Conservation (phyloP, 2,888 invertebrate genomes). For the Ochlodes sylvanus region DNA sequence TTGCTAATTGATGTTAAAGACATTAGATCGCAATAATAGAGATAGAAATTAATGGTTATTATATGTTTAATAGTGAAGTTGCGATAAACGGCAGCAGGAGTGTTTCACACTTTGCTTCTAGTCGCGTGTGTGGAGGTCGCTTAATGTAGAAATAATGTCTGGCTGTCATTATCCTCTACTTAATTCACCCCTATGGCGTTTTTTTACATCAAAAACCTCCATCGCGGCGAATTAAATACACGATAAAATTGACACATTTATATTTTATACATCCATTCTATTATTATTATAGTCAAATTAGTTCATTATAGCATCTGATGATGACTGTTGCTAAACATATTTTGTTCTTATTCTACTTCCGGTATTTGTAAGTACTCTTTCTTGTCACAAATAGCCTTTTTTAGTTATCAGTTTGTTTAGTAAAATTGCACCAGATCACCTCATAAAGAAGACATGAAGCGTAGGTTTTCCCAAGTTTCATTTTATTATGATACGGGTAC, state of each 20-base stretch:
- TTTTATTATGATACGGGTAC: too few species aligned
- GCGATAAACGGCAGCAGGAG: conserved; percentile 27
- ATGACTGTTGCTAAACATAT: too few species aligned
- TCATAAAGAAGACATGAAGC: too few species aligned
- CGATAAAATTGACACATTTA: conserved; percentile 24
- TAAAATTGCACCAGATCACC: too few species aligned
- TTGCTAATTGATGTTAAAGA: conserved; percentile 28
- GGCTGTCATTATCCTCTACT: conserved; percentile 74
- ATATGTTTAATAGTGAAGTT: conserved; percentile 32
- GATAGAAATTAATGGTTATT: conserved; percentile 31
- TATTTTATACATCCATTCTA: conserved; percentile 10
- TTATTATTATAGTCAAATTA: conserved; percentile 2
- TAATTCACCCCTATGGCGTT: conserved; percentile 61
- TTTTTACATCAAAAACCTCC: conserved; percentile 51
- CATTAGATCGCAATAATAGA: conserved; percentile 24
- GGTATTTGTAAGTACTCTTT: too few species aligned
- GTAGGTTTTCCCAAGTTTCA: too few species aligned
- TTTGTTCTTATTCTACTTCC: too few species aligned
- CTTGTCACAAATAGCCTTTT: too few species aligned
- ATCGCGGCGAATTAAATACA: conserved; percentile 20
- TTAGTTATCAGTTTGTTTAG: too few species aligned
- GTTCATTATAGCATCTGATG: too few species aligned
- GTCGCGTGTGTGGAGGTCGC: conserved; percentile 52
- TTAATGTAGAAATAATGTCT: conserved; percentile 79
- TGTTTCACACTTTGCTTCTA: conserved; percentile 36